Conservation (phyloP, 2,888 invertebrate species). For the Eutolmus rufibarbis region DNA sequence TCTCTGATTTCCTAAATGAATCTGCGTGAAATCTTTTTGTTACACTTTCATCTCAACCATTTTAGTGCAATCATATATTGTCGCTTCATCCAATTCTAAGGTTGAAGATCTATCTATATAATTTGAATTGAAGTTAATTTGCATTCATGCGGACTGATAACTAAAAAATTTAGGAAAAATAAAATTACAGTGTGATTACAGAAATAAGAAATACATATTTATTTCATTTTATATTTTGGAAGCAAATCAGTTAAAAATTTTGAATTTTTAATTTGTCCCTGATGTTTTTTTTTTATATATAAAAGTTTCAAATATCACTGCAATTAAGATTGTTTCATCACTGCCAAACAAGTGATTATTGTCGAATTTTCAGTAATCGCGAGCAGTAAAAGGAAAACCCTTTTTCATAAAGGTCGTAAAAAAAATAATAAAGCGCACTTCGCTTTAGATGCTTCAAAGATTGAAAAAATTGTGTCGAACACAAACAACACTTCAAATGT, state of each 20-base stretch:
- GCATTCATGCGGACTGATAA: background rate
- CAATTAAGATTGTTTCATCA: background rate
- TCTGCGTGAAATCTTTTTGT: background rate
- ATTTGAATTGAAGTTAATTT: background rate
- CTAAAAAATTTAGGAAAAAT: background rate
- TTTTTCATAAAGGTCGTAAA: background rate
- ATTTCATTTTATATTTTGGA: background rate
- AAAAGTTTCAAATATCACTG: background rate
- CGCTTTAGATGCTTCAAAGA: background rate
- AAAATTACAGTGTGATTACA: background rate
- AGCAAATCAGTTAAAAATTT: background rate
- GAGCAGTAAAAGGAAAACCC: background rate
- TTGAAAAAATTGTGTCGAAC: background rate
- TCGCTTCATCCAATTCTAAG: background rate
- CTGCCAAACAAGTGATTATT: background rate
- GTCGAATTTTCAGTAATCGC: background rate
- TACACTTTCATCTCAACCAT: background rate
- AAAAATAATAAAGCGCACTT: background rate
- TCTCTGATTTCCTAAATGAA: background rate
- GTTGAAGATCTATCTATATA: no score
- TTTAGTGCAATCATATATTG: background rate
- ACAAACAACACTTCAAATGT: background rate
- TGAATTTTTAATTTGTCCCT: background rate
- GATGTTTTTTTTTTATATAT: background rate
- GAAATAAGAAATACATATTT: background rate